Conservation (phyloP, 92 coral and sea anemone species). For the Zoanthus solanderi region DNA sequence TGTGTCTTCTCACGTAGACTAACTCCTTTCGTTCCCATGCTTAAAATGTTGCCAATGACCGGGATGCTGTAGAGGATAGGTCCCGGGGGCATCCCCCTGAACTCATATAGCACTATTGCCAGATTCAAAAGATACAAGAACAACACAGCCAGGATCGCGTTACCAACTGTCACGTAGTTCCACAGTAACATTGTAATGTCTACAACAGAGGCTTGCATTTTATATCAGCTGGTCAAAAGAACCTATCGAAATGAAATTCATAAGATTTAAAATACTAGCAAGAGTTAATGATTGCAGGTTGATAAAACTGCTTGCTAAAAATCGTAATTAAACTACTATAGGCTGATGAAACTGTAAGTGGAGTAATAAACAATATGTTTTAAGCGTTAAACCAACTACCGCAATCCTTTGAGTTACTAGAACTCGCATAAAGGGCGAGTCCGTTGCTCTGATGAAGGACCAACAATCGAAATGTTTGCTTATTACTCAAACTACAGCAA, state of each 20-base stretch:
- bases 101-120: constrained; percentile 22
- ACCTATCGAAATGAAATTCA: neutral
- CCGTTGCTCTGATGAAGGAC: too few relatives aligned
- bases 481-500: too few relatives aligned
- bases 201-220: neutral
- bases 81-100: constrained; percentile 41
- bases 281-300: too few relatives aligned
- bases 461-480: too few relatives aligned
- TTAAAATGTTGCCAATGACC: constrained; percentile 11
- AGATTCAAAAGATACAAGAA: constrained; percentile 20
- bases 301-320: too few relatives aligned
- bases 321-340: too few relatives aligned
- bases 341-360: too few relatives aligned
- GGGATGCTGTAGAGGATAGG: constrained; percentile 32
- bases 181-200: neutral
- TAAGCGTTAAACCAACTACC: too few relatives aligned
- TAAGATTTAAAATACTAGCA: too few relatives aligned
- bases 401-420: too few relatives aligned
- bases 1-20: constrained; percentile 39
- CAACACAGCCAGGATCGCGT: constrained; percentile 11
- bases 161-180: constrained; percentile 16
- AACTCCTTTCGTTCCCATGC: constrained; percentile 1
- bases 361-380: too few relatives aligned
- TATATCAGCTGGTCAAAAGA: neutral
- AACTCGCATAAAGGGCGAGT: too few relatives aligned